These are phyloP conservation scores for Anodontia alba DNA, from an alignment of 2,888 invertebrate genomes.

Conservation along the genomic window DNA sequence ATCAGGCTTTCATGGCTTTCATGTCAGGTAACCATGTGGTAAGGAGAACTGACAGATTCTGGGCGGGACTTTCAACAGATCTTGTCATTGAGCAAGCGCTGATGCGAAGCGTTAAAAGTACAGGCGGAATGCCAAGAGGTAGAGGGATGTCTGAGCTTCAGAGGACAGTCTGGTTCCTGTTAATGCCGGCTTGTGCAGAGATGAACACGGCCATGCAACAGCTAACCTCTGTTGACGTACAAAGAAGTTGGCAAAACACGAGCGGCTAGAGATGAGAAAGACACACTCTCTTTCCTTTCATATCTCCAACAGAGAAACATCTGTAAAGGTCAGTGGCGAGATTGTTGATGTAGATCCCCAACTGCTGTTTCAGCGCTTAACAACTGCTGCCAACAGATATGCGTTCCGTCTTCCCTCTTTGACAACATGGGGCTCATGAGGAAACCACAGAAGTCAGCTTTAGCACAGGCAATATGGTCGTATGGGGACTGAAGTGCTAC, in stretches of 20 bases:
- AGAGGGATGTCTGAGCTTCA: constrained; percentile 60
- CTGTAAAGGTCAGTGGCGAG: constrained; percentile 13
- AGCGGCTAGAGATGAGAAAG: constrained; percentile 19
- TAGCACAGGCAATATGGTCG: constrained; percentile 17
- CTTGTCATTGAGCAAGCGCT: constrained; percentile 70
- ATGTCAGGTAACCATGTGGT: constrained; percentile 65
- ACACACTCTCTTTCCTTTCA: background rate
- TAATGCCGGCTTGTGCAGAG: constrained; percentile 52
- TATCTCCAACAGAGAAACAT: constrained; percentile 20
- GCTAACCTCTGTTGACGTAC: constrained; percentile 24
- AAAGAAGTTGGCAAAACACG: constrained; percentile 25
- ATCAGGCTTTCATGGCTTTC: constrained; percentile 35
- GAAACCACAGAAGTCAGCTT: constrained; percentile 17
- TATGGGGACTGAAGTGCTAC: constrained; percentile 12
- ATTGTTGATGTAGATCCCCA: constrained; percentile 27
- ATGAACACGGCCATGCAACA: constrained; percentile 50
- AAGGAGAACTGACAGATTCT: constrained; percentile 60
- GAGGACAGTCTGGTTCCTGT: constrained; percentile 46
- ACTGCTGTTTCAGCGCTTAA: constrained; percentile 28
- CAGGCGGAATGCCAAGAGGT: constrained; percentile 62
- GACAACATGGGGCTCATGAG: constrained; percentile 16
- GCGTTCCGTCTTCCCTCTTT: constrained; percentile 15
- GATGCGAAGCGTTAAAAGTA: constrained; percentile 66
- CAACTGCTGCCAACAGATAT: constrained; percentile 15
- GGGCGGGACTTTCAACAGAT: constrained; percentile 69